phyloP scores from a whole-genome alignment of 2,888 invertebrate species.

The Mellilla xanthometata region DNA sequence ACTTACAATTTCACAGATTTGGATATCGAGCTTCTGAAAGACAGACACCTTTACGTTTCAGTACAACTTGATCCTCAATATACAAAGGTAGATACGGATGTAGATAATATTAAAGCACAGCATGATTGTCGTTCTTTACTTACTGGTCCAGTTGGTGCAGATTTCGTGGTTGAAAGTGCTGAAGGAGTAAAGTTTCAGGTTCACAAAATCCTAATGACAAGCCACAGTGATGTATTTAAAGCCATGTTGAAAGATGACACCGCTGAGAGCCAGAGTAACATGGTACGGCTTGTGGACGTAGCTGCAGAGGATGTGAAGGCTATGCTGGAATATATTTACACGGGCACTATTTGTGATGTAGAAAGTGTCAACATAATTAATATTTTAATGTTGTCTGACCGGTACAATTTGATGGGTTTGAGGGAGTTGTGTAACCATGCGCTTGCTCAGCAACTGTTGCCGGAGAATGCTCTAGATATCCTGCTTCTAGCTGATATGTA shows the following conservation, averaged over 20 bases:
- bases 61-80: slow-evolving; percentile 23
- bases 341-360: slow-evolving; percentile 57
- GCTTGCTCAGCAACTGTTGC: slow-evolving; percentile 49
- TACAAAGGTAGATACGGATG: slow-evolving; percentile 3
- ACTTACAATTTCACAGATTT: slow-evolving; percentile 59
- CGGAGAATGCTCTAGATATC: slow-evolving; percentile 62
- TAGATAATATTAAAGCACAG: slow-evolving; percentile 37
- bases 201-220: slow-evolving; percentile 58
- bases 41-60: slow-evolving; percentile 55
- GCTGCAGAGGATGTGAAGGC: slow-evolving; percentile 55
- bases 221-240: slow-evolving; percentile 70
- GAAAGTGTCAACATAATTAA: slow-evolving; percentile 54
- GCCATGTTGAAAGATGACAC: slow-evolving; percentile 74
- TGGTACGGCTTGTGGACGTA: slow-evolving; percentile 62
- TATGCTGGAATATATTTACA: slow-evolving; percentile 67
- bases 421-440: slow-evolving; percentile 55
- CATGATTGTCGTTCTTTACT: slow-evolving; percentile 60
- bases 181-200: slow-evolving; percentile 63
- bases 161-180: slow-evolving; percentile 66
- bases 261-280: slow-evolving; percentile 64
- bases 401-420: slow-evolving; percentile 60
- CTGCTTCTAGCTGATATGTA: slow-evolving; percentile 62
- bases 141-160: slow-evolving; percentile 58
- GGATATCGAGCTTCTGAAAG: slow-evolving; percentile 59
- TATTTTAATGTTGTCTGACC: slow-evolving; percentile 63